phyloP scores from a whole-genome alignment of 1,140 invertebrate genomes.

The Sycobia sp. region DNA sequence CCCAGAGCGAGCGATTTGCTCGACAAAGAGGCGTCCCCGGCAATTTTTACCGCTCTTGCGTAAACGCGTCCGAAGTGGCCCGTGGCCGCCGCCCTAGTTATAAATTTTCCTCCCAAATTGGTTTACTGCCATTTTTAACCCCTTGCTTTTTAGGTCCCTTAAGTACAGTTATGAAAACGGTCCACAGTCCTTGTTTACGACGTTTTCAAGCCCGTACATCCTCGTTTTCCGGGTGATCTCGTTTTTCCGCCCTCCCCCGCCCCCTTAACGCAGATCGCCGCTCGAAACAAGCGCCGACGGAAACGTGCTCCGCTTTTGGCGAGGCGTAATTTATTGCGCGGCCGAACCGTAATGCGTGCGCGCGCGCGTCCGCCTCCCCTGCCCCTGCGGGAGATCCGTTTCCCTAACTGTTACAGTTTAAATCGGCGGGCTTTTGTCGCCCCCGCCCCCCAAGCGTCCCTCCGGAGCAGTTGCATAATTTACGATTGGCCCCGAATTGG shows the following conservation, averaged over 20 bases:
- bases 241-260: conserved; percentile 32
- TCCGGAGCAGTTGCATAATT: conserved; percentile 46
- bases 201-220: conserved; percentile 26
- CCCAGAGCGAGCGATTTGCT: conserved; percentile 9
- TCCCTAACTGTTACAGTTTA: conserved; percentile 54
- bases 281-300: background rate
- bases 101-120: conserved; percentile 47
- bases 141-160: conserved; percentile 36
- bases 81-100: conserved; percentile 39
- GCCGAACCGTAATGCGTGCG: conserved; percentile 34
- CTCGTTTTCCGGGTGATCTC: background rate
- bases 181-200: conserved; percentile 36
- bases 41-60: conserved; percentile 41
- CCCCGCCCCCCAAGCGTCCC: conserved; percentile 29
- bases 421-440: conserved; percentile 45
- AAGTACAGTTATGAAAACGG: conserved; percentile 47
- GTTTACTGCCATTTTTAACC: conserved; percentile 48
- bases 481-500: conserved; percentile 39
- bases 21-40: background rate
- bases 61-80: conserved; percentile 33
- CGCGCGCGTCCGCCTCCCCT: background rate
- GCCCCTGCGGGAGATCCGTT: conserved; percentile 38
- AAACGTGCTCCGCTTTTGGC: conserved; percentile 18
- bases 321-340: conserved; percentile 51
- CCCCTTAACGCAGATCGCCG: background rate